These are phyloP conservation scores for Platyura marginata DNA, from an alignment of 1,140 invertebrate species.

Conservation along the genomic window DNA sequence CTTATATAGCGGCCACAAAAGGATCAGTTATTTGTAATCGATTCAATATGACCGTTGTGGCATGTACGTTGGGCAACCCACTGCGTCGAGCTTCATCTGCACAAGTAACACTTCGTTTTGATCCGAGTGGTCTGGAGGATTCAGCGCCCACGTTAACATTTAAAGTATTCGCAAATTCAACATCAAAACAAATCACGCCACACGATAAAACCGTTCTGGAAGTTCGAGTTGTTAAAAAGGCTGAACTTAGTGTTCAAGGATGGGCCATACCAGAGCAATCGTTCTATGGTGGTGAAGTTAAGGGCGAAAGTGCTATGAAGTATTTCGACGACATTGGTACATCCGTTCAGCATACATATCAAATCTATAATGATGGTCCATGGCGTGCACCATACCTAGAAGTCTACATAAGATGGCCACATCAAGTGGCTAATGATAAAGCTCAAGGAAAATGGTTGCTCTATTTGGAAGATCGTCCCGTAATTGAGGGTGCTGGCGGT, in stretches of 20 bases:
- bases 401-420: slow-evolving; percentile 77
- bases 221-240: slow-evolving; percentile 58
- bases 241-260: slow-evolving; percentile 66
- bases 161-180: slow-evolving; percentile 68
- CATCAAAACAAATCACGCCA: slow-evolving; percentile 44
- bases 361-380: slow-evolving; percentile 70
- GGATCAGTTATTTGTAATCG: slow-evolving; percentile 44
- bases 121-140: slow-evolving; percentile 51
- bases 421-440: slow-evolving; percentile 63
- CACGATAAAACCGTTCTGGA: slow-evolving; percentile 33
- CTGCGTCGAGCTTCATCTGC: slow-evolving; percentile 36
- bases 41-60: slow-evolving; percentile 51
- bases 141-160: slow-evolving; percentile 50
- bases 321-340: slow-evolving; percentile 72
- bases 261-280: slow-evolving; percentile 52
- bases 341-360: slow-evolving; percentile 66
- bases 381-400: slow-evolving; percentile 60
- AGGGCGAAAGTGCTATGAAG: slow-evolving; percentile 65
- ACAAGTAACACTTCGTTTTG: slow-evolving; percentile 55
- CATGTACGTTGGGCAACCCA: slow-evolving; percentile 77
- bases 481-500: slow-evolving; percentile 43
- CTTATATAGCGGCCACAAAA: slow-evolving; percentile 51
- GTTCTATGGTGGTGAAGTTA: slow-evolving; percentile 67
- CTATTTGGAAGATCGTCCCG: slow-evolving; percentile 66
- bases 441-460: slow-evolving; percentile 73